Evolutionary conservation across 2,888 invertebrate species (phyloP), one percentile per base, ranked within the genome.

Genomic region (Tachina grossa): DNA sequence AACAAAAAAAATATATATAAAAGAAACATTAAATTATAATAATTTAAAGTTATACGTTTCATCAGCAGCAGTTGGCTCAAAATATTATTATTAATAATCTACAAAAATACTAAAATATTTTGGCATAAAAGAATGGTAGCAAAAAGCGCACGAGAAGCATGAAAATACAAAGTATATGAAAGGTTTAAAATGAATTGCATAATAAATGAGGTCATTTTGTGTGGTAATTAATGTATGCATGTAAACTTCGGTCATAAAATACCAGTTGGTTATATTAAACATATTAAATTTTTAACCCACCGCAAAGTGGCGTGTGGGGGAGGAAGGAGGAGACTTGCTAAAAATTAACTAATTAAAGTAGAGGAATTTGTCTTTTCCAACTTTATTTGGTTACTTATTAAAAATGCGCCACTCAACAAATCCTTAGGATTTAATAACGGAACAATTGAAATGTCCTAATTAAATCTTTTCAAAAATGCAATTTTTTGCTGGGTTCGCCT

Each of bases 161-260:
- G 57, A 16, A 78, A 31, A 78, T 16, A 77, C 39, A 51, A 59
- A 51, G 66, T 57, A 59, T 43, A 59, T 11, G 43, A 61, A 77
- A 66, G 22, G 53, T 45, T 31, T 61, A 16, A 71, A 53, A 71
- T 61, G 59, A 80, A 79, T 80, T 80, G 84, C 76, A 80, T 74
- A 80, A 76, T 71, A 80, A 84, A 84, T 84, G 84, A 84, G 84
- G 84, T 80, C 76, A 84, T 51, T 49, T 76, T 71, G 76, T 80
- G 80, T 80, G 80, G 71, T 80, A 84, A 84, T 84, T 84, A 84
- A 84, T 71, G 69, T 31, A 6, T 31, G 31, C 31, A 31, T 6
- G 5, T 31, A 31, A 3, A 63, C 61, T 53, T 39, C 71, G 49
- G 61, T 43, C 61, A 78, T 77, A 77, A 76, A 83, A 49, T 71